Conservation (phyloP, 2,888 invertebrate species). For the Agrotis segetum region DNA sequence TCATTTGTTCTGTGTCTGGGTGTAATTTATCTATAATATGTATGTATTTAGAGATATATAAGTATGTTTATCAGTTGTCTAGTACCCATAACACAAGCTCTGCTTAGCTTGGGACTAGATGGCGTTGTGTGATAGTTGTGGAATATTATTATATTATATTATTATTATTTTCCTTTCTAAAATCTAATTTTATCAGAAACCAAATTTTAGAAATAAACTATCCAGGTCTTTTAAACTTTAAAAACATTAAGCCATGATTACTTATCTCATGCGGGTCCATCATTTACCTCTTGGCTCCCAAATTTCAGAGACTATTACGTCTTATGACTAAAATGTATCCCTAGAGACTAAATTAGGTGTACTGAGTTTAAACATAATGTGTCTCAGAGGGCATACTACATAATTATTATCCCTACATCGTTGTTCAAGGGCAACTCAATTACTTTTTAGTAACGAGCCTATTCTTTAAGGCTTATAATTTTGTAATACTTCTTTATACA, state of each 20-base stretch:
- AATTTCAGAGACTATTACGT: slow-evolving; percentile 41
- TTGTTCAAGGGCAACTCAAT: slow-evolving; percentile 29
- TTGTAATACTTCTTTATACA: slow-evolving; percentile 5
- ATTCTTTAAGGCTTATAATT: slow-evolving; percentile 26
- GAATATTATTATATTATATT: too few species aligned
- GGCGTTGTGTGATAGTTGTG: too few species aligned
- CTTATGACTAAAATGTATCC: slow-evolving; percentile 41
- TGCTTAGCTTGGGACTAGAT: too few species aligned
- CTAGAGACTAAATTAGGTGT: slow-evolving; percentile 37
- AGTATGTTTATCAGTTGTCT: too few species aligned
- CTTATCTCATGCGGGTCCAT: slow-evolving; percentile 16
- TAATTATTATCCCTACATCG: slow-evolving; percentile 51
- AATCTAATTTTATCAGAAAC: not conserved
- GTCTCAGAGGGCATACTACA: slow-evolving; percentile 51
- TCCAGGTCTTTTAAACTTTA: slow-evolving; percentile 4
- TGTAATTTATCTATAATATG: too few species aligned
- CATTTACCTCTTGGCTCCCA: slow-evolving; percentile 19
- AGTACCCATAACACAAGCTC: too few species aligned
- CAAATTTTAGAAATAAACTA: not conserved
- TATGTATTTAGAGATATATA: too few species aligned
- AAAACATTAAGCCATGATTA: slow-evolving; percentile 8
- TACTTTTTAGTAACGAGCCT: slow-evolving; percentile 53
- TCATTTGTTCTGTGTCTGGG: too few species aligned
- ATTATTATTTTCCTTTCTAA: not conserved
- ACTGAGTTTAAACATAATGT: slow-evolving; percentile 55